Percentiles rank a stretch among this genome's conserved stretches.
These are phyloP conservation scores for Halyomorpha halys DNA, from an alignment of 1,140 invertebrate species.

Conservation along the genomic window DNA sequence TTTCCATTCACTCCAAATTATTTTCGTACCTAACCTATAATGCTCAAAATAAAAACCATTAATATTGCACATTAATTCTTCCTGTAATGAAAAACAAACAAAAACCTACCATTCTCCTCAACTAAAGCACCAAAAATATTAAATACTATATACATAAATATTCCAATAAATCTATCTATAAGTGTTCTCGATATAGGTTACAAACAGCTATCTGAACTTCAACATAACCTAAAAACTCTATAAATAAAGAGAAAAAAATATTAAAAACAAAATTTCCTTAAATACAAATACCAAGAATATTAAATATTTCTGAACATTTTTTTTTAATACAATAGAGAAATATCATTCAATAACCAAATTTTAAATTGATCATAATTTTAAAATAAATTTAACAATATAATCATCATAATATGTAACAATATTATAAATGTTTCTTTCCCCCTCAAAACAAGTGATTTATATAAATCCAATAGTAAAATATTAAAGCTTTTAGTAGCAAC, in stretches of 20 bases:
- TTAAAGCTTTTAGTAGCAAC: slow-evolving; percentile 12
- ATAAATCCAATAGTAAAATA: slow-evolving; percentile 15
- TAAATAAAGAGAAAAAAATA: slow-evolving; percentile 8
- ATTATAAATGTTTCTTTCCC: slow-evolving; percentile 4
- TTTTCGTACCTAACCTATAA: not conserved
- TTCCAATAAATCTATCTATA: no score
- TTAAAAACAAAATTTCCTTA: slow-evolving; percentile 9
- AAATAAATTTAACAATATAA: slow-evolving; percentile 15
- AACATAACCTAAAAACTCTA: no score
- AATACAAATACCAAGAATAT: not conserved
- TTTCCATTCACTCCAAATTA: not conserved
- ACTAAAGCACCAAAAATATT: slow-evolving; percentile 9
- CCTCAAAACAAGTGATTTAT: not conserved
- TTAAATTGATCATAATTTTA: slow-evolving; percentile 2
- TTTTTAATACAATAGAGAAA: slow-evolving; percentile 14
- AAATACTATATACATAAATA: not conserved
- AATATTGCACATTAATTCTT: not conserved
- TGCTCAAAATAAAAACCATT: not conserved
- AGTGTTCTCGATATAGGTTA: no score
- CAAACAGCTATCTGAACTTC: no score
- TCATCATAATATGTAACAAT: slow-evolving; percentile 6
- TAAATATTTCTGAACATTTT: slow-evolving; percentile 2
- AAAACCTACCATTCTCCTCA: not conserved
- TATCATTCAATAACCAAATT: slow-evolving; percentile 14
- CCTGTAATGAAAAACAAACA: no score